These are phyloP conservation scores for Colius striatus DNA, from an alignment of 2,113 vertebrate genomes.

Conservation along the genomic window DNA sequence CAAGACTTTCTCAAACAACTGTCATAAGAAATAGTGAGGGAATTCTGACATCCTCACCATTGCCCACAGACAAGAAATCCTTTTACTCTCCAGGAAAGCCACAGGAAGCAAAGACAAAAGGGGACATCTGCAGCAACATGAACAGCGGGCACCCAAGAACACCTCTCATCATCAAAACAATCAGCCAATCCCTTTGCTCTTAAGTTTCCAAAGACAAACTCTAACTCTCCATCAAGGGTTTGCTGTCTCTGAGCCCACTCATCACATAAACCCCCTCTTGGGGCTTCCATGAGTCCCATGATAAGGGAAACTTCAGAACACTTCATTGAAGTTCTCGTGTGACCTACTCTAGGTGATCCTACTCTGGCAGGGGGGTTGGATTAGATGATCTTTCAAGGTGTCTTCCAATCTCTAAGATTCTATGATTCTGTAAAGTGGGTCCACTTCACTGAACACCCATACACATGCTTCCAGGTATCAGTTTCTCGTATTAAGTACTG, in stretches of 20 bases:
- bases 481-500: neutral
- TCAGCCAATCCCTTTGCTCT: neutral
- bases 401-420: too few relatives aligned
- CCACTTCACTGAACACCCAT: too few relatives aligned
- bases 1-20: neutral
- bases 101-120: neutral
- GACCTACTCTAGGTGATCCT: too few relatives aligned
- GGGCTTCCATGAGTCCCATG: fast-evolving
- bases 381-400: too few relatives aligned
- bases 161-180: fast-evolving
- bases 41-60: neutral
- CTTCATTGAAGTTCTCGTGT: neutral
- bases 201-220: neutral
- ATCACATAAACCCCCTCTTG: neutral
- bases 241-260: neutral
- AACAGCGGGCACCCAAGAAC: neutral
- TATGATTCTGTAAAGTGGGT: too few relatives aligned
- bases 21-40: neutral
- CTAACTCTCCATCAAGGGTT: neutral
- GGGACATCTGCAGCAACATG: fast-evolving
- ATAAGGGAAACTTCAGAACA: neutral
- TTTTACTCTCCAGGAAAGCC: neutral
- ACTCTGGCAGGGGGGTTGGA: too few relatives aligned
- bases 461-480: fast-evolving
- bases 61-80: neutral